Evolutionary conservation across 1,140 invertebrate species (phyloP).

Genomic region (Papilio dardanus): DNA sequence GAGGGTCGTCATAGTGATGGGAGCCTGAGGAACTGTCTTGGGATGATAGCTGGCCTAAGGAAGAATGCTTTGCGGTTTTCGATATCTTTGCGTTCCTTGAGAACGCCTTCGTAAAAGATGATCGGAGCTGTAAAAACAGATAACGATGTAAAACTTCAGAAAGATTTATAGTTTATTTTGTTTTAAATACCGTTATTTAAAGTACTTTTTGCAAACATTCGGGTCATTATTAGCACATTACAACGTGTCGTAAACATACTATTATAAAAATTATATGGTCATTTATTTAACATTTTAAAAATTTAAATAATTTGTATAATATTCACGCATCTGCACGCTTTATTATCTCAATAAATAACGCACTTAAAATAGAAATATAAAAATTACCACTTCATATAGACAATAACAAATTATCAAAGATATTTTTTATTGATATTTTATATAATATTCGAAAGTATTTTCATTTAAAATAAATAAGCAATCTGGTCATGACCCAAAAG

Average conservation of each 20-base stretch:
- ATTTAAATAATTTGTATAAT: background rate
- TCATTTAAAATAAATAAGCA: background rate
- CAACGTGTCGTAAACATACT: background rate
- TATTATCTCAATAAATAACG: conserved; percentile 5
- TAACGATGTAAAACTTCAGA: background rate
- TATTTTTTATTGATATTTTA: background rate
- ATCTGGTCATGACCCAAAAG: background rate
- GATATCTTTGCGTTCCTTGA: conserved; percentile 89
- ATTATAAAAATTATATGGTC: background rate
- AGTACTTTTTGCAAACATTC: background rate
- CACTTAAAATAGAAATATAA: background rate
- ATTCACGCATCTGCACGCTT: background rate
- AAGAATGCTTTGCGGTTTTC: conserved; percentile 84
- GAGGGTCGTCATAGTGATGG: conserved; percentile 78
- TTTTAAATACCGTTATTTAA: too few relatives aligned
- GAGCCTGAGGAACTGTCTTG: conserved; percentile 78
- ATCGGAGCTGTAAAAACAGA: conserved; percentile 87
- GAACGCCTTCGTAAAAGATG: conserved; percentile 99
- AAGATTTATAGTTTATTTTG: too few relatives aligned
- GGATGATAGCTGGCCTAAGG: conserved; percentile 79
- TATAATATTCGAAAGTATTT: background rate
- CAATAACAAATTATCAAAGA: background rate
- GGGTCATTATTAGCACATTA: background rate
- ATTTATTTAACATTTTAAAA: background rate
- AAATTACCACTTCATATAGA: background rate